phyloP scores from a whole-genome alignment of 2,888 invertebrate species.

The Netelia inedita region DNA sequence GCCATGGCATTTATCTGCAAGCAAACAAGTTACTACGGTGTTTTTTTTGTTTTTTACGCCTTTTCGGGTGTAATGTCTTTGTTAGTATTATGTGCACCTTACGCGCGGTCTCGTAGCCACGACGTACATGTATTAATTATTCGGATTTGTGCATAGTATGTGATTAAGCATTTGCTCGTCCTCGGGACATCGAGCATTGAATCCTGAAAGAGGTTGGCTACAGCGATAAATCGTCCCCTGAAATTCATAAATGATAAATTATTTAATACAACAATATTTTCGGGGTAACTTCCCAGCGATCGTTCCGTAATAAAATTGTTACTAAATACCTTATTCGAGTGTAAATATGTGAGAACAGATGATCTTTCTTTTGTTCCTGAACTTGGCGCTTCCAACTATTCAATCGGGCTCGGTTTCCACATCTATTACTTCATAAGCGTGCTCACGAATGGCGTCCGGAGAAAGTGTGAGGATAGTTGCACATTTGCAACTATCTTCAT shows the following conservation, averaged over 20 bases:
- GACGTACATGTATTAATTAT: conserved; percentile 97
- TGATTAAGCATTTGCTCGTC: conserved; percentile 98
- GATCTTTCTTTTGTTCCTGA: conserved; percentile 97
- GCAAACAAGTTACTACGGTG: conserved; percentile 14
- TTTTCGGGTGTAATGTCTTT: conserved; percentile 8
- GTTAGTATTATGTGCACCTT: conserved; percentile 77
- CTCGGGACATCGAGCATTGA: too few species aligned
- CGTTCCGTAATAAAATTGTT: conserved; percentile 9
- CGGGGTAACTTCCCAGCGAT: not conserved
- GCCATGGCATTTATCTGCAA: conserved; percentile 99
- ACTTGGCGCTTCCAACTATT: conserved; percentile 97
- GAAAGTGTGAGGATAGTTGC: too few species aligned
- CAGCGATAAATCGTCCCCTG: conserved; percentile 93
- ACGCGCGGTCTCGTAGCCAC: conserved; percentile 99
- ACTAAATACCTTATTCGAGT: conserved; percentile 91
- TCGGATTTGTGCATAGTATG: conserved; percentile 96
- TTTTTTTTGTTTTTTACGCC: not conserved
- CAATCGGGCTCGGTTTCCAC: too few species aligned
- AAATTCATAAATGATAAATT: conserved; percentile 40
- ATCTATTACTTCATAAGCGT: too few species aligned
- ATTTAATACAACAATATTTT: conserved; percentile 13
- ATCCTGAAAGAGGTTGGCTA: conserved; percentile 98
- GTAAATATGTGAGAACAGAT: conserved; percentile 97
- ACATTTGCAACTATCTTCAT: too few species aligned
- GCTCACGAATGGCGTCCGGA: too few species aligned